Conservation (phyloP, 1,140 invertebrate genomes). For the Spodoptera litura region DNA sequence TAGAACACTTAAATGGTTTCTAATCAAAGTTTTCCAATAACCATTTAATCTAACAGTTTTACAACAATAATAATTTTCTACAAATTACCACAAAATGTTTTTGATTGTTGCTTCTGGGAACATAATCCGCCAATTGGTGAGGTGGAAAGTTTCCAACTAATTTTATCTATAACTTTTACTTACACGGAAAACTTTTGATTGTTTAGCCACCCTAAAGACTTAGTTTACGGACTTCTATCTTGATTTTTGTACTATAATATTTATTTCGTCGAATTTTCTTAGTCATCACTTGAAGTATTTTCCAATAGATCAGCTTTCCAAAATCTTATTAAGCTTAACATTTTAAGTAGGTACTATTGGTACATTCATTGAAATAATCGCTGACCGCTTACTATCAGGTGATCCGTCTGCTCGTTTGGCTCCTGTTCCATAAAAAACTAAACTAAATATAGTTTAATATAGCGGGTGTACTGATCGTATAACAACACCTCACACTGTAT, state of each 20-base stretch:
- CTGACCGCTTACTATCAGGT: too few species aligned
- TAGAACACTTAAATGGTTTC: slow-evolving; percentile 1
- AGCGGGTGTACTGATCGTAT: too few species aligned
- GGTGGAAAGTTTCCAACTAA: slow-evolving; percentile 34
- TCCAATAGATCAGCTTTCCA: too few species aligned
- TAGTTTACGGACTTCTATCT: neutral
- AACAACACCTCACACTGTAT: too few species aligned
- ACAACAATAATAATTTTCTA: slow-evolving; percentile 10
- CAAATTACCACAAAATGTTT: slow-evolving; percentile 12
- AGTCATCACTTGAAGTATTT: too few species aligned
- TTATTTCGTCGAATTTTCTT: neutral
- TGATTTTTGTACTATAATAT: neutral
- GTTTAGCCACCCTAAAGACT: slow-evolving; percentile 5
- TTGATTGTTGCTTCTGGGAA: slow-evolving; percentile 9
- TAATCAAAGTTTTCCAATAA: slow-evolving; percentile 37
- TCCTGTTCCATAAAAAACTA: too few species aligned
- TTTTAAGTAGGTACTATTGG: too few species aligned
- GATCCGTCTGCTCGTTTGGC: too few species aligned
- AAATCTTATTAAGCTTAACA: too few species aligned
- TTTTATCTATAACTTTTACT: slow-evolving; percentile 33
- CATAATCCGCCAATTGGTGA: slow-evolving; percentile 21
- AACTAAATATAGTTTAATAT: too few species aligned
- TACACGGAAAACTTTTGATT: slow-evolving; percentile 9
- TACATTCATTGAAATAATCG: too few species aligned
- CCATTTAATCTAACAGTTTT: slow-evolving; percentile 16